Percentiles rank a stretch among this genome's conserved stretches.
Conservation (phyloP, 2,113 vertebrate genomes). For the Hylia prasina region DNA sequence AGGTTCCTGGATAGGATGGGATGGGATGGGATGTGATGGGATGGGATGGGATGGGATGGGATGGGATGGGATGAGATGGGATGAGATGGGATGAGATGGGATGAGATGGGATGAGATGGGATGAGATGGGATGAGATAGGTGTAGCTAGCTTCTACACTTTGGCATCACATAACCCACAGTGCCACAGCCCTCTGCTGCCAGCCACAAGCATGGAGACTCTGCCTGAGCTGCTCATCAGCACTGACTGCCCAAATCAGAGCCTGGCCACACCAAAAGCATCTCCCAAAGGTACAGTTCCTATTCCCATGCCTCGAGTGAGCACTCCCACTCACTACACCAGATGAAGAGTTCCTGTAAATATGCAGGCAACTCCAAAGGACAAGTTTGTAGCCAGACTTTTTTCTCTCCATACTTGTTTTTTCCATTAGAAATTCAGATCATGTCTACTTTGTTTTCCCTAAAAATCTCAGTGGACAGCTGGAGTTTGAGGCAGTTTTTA, state of each 20-base stretch:
- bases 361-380: not conserved
- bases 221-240: not conserved
- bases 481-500: conserved; percentile 29
- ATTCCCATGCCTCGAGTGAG: not conserved
- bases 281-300: not conserved
- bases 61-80: not conserved
- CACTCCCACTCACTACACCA: not conserved
- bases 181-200: not conserved
- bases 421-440: not conserved
- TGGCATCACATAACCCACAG: not conserved
- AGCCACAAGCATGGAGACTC: not conserved
- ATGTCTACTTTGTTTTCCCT: not conserved
- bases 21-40: not conserved
- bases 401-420: not conserved
- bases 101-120: not conserved
- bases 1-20: not conserved
- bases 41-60: not conserved
- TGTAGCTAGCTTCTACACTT: not conserved
- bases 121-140: not conserved
- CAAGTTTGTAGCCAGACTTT: not conserved
- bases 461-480: conserved; percentile 14
- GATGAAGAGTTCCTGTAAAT: not conserved
- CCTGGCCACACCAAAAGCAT: not conserved
- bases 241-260: not conserved
- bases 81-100: not conserved